phyloP scores from a whole-genome alignment of 2,113 vertebrate genomes.

The Gadus macrocephalus region DNA sequence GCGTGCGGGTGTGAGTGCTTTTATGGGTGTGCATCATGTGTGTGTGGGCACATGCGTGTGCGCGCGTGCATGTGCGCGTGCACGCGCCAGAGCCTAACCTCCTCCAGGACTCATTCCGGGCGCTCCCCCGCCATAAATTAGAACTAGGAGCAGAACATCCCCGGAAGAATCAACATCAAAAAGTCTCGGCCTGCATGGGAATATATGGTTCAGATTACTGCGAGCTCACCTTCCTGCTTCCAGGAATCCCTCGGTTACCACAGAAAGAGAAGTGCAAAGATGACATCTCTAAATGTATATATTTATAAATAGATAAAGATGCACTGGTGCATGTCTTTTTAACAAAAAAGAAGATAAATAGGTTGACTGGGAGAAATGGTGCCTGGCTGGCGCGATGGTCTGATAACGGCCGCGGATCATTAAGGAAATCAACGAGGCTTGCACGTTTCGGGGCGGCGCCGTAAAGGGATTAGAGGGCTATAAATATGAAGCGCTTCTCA shows the following conservation, averaged over 20 bases:
- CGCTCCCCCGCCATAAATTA: neutral
- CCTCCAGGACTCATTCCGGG: no score
- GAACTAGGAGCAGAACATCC: neutral
- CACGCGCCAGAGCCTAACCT: no score
- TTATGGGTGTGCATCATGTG: no score
- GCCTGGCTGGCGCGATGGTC: neutral
- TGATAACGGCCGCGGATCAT: slow-evolving; percentile 43
- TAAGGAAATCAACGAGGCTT: slow-evolving; percentile 26
- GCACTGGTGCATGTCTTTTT: no score
- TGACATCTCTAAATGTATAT: neutral
- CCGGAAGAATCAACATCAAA: neutral
- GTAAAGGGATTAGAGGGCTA: slow-evolving; percentile 68
- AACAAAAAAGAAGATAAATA: no score
- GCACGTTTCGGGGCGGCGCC: slow-evolving; percentile 28
- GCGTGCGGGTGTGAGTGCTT: no score
- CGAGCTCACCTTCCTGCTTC: slow-evolving; percentile 3
- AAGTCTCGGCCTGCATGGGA: neutral
- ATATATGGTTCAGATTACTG: neutral
- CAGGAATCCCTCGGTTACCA: neutral
- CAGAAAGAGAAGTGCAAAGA: neutral
- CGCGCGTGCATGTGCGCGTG: no score
- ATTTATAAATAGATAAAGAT: no score
- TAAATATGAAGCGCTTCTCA: slow-evolving; percentile 60
- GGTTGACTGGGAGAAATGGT: no score
- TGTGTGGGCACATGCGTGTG: no score